Conservation (phyloP, 2,888 invertebrate genomes). For the Nomada ruficornis region DNA sequence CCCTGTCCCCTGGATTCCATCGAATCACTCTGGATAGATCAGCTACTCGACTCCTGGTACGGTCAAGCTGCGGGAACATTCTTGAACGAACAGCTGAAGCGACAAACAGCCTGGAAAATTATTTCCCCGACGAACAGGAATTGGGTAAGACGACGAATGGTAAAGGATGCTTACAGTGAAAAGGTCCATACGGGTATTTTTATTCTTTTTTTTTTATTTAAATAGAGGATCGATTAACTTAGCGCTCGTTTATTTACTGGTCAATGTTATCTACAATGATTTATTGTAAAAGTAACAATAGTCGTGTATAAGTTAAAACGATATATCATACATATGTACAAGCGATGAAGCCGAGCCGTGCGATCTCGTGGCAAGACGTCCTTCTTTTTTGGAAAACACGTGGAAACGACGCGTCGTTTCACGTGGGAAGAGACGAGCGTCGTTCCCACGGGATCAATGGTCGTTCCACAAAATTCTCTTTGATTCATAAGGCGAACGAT, state of each 20-base stretch:
- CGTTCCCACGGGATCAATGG: slow-evolving; percentile 28
- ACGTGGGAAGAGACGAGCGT: not conserved
- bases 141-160: not conserved
- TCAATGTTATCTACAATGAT: slow-evolving; percentile 81
- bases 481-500: slow-evolving; percentile 44
- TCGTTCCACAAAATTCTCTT: slow-evolving; percentile 13
- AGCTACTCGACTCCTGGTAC: not conserved
- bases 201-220: not conserved
- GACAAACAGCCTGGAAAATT: slow-evolving; percentile 12
- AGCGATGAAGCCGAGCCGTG: slow-evolving; percentile 22
- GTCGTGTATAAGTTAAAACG: slow-evolving; percentile 79
- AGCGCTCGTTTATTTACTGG: slow-evolving; percentile 76
- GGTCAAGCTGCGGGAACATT: not conserved
- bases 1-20: slow-evolving; percentile 12
- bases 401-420: not conserved
- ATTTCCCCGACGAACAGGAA: not conserved
- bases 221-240: slow-evolving; percentile 66
- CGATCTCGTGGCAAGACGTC: slow-evolving; percentile 21
- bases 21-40: slow-evolving; percentile 13
- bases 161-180: not conserved
- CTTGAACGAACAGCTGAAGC: not conserved
- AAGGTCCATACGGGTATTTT: not conserved
- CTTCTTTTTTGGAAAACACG: not conserved
- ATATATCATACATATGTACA: slow-evolving; percentile 82
- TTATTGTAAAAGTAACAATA: slow-evolving; percentile 82